These are phyloP conservation scores for Pseudomyrmex pallidus DNA, from an alignment of 1,140 invertebrate species.

Conservation along the genomic window DNA sequence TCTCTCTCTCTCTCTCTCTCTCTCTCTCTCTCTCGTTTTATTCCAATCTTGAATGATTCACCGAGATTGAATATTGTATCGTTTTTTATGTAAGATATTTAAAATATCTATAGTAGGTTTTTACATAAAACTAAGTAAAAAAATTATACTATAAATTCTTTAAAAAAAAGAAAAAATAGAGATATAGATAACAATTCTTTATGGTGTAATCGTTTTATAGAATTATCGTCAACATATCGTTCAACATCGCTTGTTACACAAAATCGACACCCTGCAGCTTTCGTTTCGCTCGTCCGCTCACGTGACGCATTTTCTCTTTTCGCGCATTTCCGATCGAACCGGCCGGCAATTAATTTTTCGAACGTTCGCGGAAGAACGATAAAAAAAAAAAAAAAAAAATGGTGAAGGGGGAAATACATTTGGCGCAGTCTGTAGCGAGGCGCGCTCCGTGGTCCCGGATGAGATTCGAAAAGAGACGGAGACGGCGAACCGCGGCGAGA, in stretches of 20 bases:
- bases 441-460: slow-evolving; percentile 62
- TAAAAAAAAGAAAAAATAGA: slow-evolving; percentile 1
- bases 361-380: slow-evolving; percentile 62
- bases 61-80: slow-evolving; percentile 5
- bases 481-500: slow-evolving; percentile 28
- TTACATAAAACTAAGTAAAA: background rate
- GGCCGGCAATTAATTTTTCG: slow-evolving; percentile 59
- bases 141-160: background rate
- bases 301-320: slow-evolving; percentile 36
- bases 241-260: slow-evolving; percentile 46
- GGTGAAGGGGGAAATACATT: slow-evolving; percentile 71
- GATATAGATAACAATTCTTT: slow-evolving; percentile 43
- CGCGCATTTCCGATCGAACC: slow-evolving; percentile 54
- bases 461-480: slow-evolving; percentile 67
- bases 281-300: slow-evolving; percentile 47
- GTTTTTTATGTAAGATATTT: slow-evolving; percentile 15
- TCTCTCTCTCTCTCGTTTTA: background rate
- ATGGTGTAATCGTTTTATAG: slow-evolving; percentile 48
- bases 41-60: slow-evolving; percentile 48
- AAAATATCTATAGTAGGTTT: background rate
- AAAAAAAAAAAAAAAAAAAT: slow-evolving; percentile 61
- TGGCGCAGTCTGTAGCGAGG: slow-evolving; percentile 65
- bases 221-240: slow-evolving; percentile 58
- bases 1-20: too few species aligned
- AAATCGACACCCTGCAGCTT: slow-evolving; percentile 52